Percentiles rank a stretch among this genome's conserved stretches.
These are phyloP conservation scores for Odiellus spinosus DNA, from an alignment of 2,888 invertebrate species.

Conservation along the genomic window DNA sequence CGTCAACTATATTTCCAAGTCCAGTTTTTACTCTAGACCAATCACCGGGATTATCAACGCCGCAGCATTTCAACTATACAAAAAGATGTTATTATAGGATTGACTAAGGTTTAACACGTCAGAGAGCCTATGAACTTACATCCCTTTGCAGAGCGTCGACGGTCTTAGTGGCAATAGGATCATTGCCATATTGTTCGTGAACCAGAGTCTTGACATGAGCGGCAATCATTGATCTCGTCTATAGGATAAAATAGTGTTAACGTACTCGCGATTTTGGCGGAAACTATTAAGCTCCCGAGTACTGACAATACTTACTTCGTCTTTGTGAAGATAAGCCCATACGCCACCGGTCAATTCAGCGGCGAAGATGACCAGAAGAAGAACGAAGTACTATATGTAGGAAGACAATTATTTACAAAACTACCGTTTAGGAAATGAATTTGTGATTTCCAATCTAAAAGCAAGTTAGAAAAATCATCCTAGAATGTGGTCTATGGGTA, in stretches of 20 bases:
- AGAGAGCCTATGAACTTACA: slow-evolving; percentile 21
- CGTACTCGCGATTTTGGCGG: too few relatives aligned
- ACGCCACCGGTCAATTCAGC: slow-evolving; percentile 59
- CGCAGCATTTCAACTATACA: slow-evolving; percentile 56
- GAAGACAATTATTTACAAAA: background rate
- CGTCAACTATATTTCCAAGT: too few relatives aligned
- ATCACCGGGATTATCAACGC: slow-evolving; percentile 51
- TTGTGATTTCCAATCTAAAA: too few relatives aligned
- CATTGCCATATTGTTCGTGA: slow-evolving; percentile 41
- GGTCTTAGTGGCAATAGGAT: slow-evolving; percentile 37
- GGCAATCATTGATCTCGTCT: slow-evolving; percentile 46
- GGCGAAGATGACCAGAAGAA: slow-evolving; percentile 56
- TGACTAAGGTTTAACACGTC: background rate
- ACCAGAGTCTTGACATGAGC: slow-evolving; percentile 46
- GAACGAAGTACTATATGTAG: slow-evolving; percentile 52
- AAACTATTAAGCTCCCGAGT: too few relatives aligned
- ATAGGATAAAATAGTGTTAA: background rate
- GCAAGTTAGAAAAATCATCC: too few relatives aligned
- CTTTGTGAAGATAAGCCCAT: slow-evolving; percentile 56
- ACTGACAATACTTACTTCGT: slow-evolving; percentile 27
- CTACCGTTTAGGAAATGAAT: too few relatives aligned
- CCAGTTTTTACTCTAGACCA: slow-evolving; percentile 37
- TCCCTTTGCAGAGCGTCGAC: slow-evolving; percentile 49
- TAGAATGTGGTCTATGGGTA: too few relatives aligned
- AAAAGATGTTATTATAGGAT: background rate